Evolutionary conservation across 2,797 vertebrate species (phyloP).

Genomic region (Malurus splendens): DNA sequence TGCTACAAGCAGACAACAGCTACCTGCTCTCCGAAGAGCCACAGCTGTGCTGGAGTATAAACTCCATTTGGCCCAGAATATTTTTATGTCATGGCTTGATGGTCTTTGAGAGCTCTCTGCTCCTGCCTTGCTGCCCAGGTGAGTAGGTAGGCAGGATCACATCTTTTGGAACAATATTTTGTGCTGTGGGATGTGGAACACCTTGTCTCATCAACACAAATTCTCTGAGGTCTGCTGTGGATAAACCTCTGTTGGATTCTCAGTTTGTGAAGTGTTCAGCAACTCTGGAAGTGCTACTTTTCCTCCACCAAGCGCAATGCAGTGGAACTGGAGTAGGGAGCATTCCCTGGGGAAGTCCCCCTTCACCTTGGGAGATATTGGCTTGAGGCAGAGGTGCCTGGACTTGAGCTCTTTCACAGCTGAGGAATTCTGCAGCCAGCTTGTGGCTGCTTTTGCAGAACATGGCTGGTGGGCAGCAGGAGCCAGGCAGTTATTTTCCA

Average conservation of each 20-base stretch:
- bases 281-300: background rate
- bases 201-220: background rate
- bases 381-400: background rate
- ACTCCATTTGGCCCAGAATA: background rate
- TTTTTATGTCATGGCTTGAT: background rate
- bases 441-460: background rate
- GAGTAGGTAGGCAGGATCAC: background rate
- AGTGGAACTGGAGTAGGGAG: background rate
- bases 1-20: background rate
- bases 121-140: background rate
- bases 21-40: background rate
- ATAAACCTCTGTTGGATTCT: background rate
- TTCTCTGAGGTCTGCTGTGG: background rate
- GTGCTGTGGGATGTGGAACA: background rate
- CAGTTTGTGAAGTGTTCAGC: background rate
- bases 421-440: background rate
- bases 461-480: background rate
- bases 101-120: background rate
- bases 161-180: background rate
- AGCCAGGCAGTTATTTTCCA: background rate
- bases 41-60: background rate
- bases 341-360: background rate
- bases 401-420: background rate
- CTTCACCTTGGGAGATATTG: background rate
- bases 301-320: background rate